Base-by-base conservation (phyloP, 2,113 vertebrate genomes). In the Amphilophus citrinellus region DNA sequence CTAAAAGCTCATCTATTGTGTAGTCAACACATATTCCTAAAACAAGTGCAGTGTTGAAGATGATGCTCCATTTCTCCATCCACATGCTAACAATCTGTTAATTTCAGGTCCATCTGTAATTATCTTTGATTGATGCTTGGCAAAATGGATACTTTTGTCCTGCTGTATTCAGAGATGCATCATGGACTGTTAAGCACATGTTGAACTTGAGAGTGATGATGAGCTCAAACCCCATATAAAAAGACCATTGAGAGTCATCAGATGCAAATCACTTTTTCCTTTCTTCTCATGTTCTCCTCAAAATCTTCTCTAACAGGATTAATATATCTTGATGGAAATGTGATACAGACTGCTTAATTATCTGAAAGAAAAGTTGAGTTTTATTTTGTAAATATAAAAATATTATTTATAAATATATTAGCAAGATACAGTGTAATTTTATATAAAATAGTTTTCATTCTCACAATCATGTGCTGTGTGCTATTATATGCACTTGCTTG, bases 101-200 rank as follows among this genome's bases (percentile, higher is more conserved):
- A 32, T 1, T 35, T 35, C 32, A 35, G 91, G 77, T 82, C 79
- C 44, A 91, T 88, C 77, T 90, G 84, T n/a, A 58, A 65, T n/a
- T 35, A 77, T 82, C 79, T 92, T 88, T 90, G 94, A 93, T 93
- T 61, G 80, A 82, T 88, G 94, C 85, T 95, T 94, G 90, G 88
- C 88, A 68, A 79, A 80, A 7, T 44, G 84, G 82, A 86, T 84
- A 87, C n/a, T 63, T 79, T 84, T 81, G 93, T 84, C 11, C 61
- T 60, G 77, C 83, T 20, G 27, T n/a, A 13, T 93, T 90, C 81
- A 90, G 94, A 92, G 71, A 86, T 89, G 57, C 66, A 84, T 84
- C 86, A 79, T 71, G 61, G 22, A 9, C 37, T 30, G 61, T 88
- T 83, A 18, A 87, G 76, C 61, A 76, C 50, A n/a, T 2, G n/a